A percentile compares a stretch with the other conserved stretches of the same genome.
phyloP scores from a whole-genome alignment of 92 coral and sea anemone genomes.

The Metridium senile region DNA sequence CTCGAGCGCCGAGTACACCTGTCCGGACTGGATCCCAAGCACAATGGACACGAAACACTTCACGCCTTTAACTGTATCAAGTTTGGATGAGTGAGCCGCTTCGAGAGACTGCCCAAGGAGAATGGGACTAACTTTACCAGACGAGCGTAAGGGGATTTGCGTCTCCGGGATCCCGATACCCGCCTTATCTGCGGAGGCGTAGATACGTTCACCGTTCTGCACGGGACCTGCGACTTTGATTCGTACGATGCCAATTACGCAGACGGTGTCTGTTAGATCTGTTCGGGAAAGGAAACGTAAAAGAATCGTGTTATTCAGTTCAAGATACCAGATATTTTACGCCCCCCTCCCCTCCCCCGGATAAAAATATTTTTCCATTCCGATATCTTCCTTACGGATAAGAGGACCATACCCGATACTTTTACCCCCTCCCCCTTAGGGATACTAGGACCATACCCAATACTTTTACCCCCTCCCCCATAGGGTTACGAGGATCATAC shows the following conservation, averaged over 20 bases:
- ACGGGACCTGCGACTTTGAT: conserved; percentile 90
- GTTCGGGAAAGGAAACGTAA: background rate
- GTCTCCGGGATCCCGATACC: conserved; percentile 94
- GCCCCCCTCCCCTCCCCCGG: no score
- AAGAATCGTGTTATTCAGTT: no score
- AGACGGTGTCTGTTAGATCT: conserved; percentile 86
- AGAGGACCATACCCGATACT: no score
- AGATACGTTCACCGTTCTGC: conserved; percentile 90
- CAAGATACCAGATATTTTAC: no score
- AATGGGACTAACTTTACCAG: conserved; percentile 61
- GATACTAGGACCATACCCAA: no score
- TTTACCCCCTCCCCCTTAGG: no score
- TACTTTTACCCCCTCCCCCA: no score
- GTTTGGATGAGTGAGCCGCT: conserved; percentile 32
- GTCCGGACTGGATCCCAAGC: conserved; percentile 81
- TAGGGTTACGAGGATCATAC: no score
- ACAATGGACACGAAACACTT: conserved; percentile 93
- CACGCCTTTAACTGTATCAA: conserved; percentile 64
- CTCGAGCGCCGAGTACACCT: conserved; percentile 63
- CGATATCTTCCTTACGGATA: no score
- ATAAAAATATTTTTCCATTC: no score
- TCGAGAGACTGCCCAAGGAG: conserved; percentile 93
- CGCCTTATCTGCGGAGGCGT: conserved; percentile 79
- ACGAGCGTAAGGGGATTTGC: conserved; percentile 71
- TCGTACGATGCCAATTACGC: conserved; percentile 90